Conservation (phyloP, 2,888 invertebrate species). For the Caenorhabditis afra region DNA sequence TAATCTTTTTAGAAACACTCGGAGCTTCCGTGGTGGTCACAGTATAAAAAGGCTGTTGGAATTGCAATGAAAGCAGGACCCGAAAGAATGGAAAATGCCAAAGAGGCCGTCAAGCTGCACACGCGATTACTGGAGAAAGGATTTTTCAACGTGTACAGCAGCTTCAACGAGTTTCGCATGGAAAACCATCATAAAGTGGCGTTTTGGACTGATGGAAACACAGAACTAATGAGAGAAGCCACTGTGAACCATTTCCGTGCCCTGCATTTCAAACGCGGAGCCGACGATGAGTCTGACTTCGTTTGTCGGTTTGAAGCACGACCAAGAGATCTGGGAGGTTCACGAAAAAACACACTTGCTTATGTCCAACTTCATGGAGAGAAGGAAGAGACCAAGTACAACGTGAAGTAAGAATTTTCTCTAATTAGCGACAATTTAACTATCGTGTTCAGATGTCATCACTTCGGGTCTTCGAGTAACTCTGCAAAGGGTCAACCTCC, state of each 20-base stretch:
- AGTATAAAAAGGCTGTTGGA: constrained; percentile 19
- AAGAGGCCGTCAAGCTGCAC: constrained; percentile 29
- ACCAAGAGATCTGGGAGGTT: constrained; percentile 29
- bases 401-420: constrained; percentile 32
- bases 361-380: constrained; percentile 30
- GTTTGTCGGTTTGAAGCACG: constrained; percentile 18
- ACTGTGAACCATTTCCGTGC: constrained; percentile 18
- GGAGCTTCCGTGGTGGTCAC: constrained; percentile 30
- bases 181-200: constrained; percentile 28
- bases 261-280: constrained; percentile 23
- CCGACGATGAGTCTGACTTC: constrained; percentile 37
- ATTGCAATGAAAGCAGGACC: constrained; percentile 12
- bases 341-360: constrained; percentile 26
- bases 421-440: constrained; percentile 11
- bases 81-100: constrained; percentile 24
- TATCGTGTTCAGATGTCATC: constrained; percentile 33
- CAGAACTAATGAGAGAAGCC: constrained; percentile 22
- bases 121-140: constrained; percentile 13
- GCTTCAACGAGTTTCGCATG: constrained; percentile 21
- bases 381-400: constrained; percentile 24
- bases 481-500: constrained; percentile 19
- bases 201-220: constrained; percentile 28
- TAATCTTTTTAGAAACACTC: constrained; percentile 14
- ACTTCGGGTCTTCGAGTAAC: constrained; percentile 14
- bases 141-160: constrained; percentile 28